Conservation (phyloP, 1,140 invertebrate species). For the Saccostrea echinata region DNA sequence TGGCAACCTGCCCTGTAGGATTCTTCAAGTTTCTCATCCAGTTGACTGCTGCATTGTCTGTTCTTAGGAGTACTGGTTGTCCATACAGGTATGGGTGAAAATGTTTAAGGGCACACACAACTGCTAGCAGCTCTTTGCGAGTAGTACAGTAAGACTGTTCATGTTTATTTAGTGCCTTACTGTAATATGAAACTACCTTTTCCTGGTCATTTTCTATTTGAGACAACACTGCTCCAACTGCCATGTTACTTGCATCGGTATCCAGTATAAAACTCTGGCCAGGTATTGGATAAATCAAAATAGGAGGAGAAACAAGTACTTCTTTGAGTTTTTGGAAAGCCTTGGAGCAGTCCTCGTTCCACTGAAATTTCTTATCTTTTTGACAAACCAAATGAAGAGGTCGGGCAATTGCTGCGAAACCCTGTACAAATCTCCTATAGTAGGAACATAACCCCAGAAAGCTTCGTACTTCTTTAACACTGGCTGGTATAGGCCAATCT, state of each 20-base stretch:
- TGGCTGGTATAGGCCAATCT: no score
- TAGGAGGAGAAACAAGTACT: no score
- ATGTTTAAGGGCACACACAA: slow-evolving; percentile 32
- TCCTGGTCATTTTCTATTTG: slow-evolving; percentile 72
- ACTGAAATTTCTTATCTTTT: no score
- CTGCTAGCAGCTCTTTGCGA: slow-evolving; percentile 61
- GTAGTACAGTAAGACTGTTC: slow-evolving; percentile 63
- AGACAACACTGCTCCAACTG: slow-evolving; percentile 76
- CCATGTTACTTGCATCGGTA: slow-evolving; percentile 64
- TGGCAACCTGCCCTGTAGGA: slow-evolving; percentile 63
- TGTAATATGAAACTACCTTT: slow-evolving; percentile 49
- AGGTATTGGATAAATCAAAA: no score
- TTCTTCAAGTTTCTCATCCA: slow-evolving; percentile 62
- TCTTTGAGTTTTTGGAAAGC: no score
- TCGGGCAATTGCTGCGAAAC: no score
- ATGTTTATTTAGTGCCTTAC: slow-evolving; percentile 47
- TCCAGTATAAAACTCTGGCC: no score
- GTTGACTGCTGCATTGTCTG: slow-evolving; percentile 67
- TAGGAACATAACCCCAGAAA: no score
- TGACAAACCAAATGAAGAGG: no score
- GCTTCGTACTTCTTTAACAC: no score
- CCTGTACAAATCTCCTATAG: no score
- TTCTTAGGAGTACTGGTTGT: slow-evolving; percentile 60
- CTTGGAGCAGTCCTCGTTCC: no score
- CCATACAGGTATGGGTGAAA: slow-evolving; percentile 54